These are phyloP conservation scores for Trissonchulus sp. DNA, from an alignment of 2,888 invertebrate genomes.

Conservation along the genomic window DNA sequence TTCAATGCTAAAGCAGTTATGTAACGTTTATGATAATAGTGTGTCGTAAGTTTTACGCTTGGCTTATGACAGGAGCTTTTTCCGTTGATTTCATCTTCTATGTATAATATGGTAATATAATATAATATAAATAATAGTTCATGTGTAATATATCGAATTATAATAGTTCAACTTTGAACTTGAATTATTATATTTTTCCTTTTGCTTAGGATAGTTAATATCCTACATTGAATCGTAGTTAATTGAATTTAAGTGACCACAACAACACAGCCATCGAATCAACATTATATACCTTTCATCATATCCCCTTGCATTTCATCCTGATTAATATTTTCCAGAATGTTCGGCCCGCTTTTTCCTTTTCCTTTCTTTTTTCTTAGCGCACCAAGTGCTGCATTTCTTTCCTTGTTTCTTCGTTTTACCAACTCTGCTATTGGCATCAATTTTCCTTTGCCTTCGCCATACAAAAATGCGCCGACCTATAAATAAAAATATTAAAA, in stretches of 20 bases:
- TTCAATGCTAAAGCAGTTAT: conserved; percentile 48
- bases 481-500: conserved; percentile 18
- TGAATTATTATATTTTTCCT: too few species aligned
- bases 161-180: too few species aligned
- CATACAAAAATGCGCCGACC: conserved; percentile 84
- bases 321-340: conserved; percentile 48
- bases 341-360: conserved; percentile 49
- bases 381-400: conserved; percentile 55
- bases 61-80: too few species aligned
- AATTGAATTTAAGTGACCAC: too few species aligned
- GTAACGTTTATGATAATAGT: background rate
- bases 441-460: conserved; percentile 81
- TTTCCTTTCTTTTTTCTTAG: conserved; percentile 47
- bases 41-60: too few species aligned
- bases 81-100: too few species aligned
- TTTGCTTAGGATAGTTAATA: too few species aligned
- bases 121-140: too few species aligned
- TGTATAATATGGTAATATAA: too few species aligned
- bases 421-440: conserved; percentile 84
- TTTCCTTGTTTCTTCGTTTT: conserved; percentile 74
- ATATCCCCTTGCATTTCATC: conserved; percentile 43
- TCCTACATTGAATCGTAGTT: too few species aligned
- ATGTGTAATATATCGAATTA: too few species aligned
- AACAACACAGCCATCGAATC: too few species aligned
- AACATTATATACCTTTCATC: conserved; percentile 44